Conservation (phyloP, 2,797 vertebrate genomes). For the Clarias laeviceps region DNA sequence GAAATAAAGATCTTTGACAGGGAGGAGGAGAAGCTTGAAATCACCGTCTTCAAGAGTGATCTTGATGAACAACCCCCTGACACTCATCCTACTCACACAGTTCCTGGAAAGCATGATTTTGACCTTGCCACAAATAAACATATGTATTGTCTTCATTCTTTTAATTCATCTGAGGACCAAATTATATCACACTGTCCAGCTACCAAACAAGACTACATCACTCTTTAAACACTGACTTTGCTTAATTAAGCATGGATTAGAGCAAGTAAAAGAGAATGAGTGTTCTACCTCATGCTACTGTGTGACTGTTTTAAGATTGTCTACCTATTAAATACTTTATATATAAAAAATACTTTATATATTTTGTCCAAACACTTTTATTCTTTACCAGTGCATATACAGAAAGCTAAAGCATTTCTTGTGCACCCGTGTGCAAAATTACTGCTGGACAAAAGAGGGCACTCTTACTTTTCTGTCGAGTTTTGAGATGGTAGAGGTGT, state of each 20-base stretch:
- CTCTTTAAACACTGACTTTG: conserved; percentile 38
- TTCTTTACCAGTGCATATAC: neutral
- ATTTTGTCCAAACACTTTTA: neutral
- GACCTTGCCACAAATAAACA: conserved; percentile 7
- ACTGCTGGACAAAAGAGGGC: conserved; percentile 74
- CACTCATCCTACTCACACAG: conserved; percentile 14
- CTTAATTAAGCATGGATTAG: neutral
- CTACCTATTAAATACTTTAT: conserved; percentile 1
- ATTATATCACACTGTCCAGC: conserved; percentile 19
- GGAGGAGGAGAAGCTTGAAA: conserved; percentile 19
- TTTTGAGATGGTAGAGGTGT: conserved; percentile 32
- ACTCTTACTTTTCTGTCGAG: conserved; percentile 74
- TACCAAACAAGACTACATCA: conserved; percentile 36
- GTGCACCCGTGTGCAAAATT: conserved; percentile 60
- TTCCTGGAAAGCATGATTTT: neutral
- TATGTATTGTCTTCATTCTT: conserved; percentile 14
- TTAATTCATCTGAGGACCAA: conserved; percentile 26
- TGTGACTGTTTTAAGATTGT: neutral
- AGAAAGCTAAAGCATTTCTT: neutral
- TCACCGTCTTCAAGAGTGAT: conserved; percentile 5
- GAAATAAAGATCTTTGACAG: conserved; percentile 53
- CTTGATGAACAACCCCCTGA: conserved; percentile 23
- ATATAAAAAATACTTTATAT: neutral
- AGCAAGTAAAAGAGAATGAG: neutral
- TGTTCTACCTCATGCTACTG: neutral